Conservation (phyloP, 2,797 vertebrate species). For the Rhinatrema bivittatum region DNA sequence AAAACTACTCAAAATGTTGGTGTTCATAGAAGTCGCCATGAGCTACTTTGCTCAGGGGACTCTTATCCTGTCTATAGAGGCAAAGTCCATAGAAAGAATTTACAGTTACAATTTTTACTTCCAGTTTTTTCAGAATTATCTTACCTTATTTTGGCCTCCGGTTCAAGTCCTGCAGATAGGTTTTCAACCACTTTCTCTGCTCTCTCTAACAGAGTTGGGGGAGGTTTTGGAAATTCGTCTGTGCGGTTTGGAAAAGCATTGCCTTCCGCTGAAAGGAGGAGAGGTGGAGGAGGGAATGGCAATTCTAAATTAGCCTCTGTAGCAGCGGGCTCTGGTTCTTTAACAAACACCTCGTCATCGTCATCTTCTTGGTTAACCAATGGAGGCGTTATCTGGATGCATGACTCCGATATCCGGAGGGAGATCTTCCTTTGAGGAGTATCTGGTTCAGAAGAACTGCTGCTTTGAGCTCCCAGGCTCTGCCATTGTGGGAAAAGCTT, state of each 20-base stretch:
- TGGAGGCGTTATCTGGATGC: conserved; percentile 30
- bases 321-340: conserved; percentile 9
- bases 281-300: conserved; percentile 7
- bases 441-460: conserved; percentile 40
- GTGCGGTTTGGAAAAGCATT: not conserved
- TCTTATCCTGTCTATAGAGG: no score
- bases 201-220: not conserved
- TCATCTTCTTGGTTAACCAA: conserved; percentile 34
- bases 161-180: not conserved
- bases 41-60: no score
- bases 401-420: conserved; percentile 72
- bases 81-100: no score
- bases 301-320: not conserved
- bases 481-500: conserved; percentile 26
- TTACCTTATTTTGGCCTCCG: conserved; percentile 39
- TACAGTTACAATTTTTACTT: no score
- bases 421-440: conserved; percentile 37
- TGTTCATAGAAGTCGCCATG: no score
- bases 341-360: conserved; percentile 72
- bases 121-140: no score
- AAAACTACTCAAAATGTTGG: no score
- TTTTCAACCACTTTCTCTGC: conserved; percentile 3
- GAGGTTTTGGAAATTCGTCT: conserved; percentile 31
- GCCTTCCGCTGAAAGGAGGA: conserved; percentile 11
- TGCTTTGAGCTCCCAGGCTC: conserved; percentile 23